Evolutionary conservation across 2,888 invertebrate species (phyloP).

Genomic region (Capitulum mitella): DNA sequence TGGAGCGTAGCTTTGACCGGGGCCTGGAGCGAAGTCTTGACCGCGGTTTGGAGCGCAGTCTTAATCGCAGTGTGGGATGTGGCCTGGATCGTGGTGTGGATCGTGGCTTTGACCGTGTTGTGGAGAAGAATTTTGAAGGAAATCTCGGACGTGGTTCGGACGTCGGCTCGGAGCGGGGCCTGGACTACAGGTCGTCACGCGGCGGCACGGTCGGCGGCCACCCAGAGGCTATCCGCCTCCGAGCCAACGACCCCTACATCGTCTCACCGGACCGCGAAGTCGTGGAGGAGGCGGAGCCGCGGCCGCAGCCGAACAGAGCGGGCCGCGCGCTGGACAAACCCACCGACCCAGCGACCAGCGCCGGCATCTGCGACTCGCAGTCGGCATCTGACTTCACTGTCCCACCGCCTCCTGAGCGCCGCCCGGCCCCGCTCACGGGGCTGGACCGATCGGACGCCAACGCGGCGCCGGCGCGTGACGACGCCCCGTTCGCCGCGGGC

Average conservation of each 20-base stretch:
- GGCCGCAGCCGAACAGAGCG: not conserved
- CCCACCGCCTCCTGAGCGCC: too few relatives aligned
- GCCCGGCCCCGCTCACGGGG: too few relatives aligned
- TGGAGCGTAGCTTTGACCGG: not conserved
- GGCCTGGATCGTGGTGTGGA: not conserved
- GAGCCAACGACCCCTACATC: too few relatives aligned
- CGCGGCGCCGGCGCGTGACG: too few relatives aligned
- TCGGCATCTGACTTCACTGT: too few relatives aligned
- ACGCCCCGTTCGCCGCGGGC: too few relatives aligned
- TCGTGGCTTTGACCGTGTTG: not conserved
- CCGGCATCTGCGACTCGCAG: too few relatives aligned
- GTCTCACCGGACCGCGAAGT: not conserved
- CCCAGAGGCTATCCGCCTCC: too few relatives aligned
- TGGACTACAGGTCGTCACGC: not conserved
- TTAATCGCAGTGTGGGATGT: not conserved
- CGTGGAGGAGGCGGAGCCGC: not conserved
- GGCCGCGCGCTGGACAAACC: too few relatives aligned
- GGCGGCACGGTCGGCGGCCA: too few relatives aligned
- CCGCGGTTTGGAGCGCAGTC: not conserved
- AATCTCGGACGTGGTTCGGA: not conserved
- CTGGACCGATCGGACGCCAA: too few relatives aligned
- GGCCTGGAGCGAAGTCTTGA: not conserved
- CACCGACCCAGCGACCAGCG: too few relatives aligned
- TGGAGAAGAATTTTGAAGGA: not conserved
- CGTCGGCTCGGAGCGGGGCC: not conserved